phyloP scores from a whole-genome alignment of 2,797 vertebrate genomes.

The Phoebastria nigripes region DNA sequence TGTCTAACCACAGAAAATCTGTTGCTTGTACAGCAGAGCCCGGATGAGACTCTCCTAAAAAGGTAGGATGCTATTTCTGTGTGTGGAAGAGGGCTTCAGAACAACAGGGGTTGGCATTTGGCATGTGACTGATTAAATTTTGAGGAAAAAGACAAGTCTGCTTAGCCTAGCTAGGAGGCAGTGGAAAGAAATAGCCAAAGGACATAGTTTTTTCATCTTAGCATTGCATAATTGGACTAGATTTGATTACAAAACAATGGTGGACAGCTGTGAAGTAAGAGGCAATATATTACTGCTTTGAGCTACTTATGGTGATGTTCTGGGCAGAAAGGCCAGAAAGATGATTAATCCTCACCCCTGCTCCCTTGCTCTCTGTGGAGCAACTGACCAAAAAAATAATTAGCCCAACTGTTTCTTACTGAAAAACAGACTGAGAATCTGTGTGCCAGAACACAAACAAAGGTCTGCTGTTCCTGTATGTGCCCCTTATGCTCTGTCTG shows the following conservation, averaged over 20 bases:
- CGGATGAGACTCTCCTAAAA: background rate
- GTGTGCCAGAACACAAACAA: background rate
- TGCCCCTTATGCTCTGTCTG: background rate
- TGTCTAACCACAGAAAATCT: slow-evolving; percentile 14
- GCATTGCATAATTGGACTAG: background rate
- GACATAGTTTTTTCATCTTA: background rate
- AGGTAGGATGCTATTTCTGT: background rate
- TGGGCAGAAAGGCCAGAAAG: background rate
- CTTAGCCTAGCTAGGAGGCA: background rate
- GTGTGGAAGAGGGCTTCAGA: background rate
- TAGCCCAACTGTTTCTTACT: background rate
- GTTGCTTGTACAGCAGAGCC: background rate
- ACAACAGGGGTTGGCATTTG: background rate
- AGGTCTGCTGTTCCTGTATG: background rate
- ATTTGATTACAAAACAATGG: background rate
- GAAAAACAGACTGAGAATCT: background rate
- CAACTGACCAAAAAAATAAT: background rate
- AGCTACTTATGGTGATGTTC: background rate
- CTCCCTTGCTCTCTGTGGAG: background rate
- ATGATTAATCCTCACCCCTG: background rate
- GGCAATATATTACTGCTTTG: background rate
- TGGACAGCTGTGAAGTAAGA: background rate
- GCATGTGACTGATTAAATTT: background rate
- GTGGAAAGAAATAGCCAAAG: background rate
- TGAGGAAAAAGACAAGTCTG: background rate